Percentiles rank a stretch among this genome's conserved stretches.
phyloP scores from a whole-genome alignment of 2,888 invertebrate species.

The Listrodromus nycthemerus region DNA sequence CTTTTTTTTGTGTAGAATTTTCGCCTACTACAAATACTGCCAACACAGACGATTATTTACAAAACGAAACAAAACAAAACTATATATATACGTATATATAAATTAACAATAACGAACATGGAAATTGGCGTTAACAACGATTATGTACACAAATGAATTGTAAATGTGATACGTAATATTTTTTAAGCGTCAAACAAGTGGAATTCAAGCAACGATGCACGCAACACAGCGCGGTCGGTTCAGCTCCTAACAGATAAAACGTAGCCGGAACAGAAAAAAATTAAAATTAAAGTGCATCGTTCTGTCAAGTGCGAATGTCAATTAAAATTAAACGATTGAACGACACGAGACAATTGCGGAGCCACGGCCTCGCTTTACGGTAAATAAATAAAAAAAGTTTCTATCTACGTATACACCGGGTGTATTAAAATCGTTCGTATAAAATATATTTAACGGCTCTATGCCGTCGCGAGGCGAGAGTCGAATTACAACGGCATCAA shows the following conservation, averaged over 20 bases:
- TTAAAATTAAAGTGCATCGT: constrained; percentile 46
- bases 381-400: constrained; percentile 62
- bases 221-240: neutral
- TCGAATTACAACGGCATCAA: constrained; percentile 37
- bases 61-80: constrained; percentile 40
- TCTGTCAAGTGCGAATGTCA: constrained; percentile 51
- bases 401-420: constrained; percentile 53
- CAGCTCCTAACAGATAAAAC: neutral
- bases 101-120: constrained; percentile 43
- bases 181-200: neutral
- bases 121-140: constrained; percentile 52
- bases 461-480: constrained; percentile 36
- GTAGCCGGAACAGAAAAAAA: neutral
- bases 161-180: constrained; percentile 20
- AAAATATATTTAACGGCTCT: constrained; percentile 59
- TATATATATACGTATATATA: neutral
- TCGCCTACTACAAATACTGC: constrained; percentile 55
- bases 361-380: constrained; percentile 8
- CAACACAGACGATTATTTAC: constrained; percentile 55
- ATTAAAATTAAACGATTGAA: constrained; percentile 40
- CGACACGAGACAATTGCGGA: constrained; percentile 31
- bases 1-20: constrained; percentile 26
- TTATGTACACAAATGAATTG: constrained; percentile 58
- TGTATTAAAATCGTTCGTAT: constrained; percentile 56
- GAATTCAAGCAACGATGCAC: constrained; percentile 53